phyloP scores from a whole-genome alignment of 1,140 invertebrate genomes.

The Drepana arcuata region DNA sequence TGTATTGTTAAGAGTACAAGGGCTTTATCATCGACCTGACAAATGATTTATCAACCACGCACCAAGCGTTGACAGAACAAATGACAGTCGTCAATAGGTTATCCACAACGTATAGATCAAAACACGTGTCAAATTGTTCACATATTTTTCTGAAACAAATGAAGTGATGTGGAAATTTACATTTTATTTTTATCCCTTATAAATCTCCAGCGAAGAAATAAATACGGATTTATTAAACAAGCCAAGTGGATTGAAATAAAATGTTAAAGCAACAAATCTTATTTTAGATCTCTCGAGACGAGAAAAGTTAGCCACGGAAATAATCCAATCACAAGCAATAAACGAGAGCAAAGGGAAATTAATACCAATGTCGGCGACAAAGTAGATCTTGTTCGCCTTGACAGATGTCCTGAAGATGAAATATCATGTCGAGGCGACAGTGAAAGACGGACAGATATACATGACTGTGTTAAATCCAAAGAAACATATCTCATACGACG shows the following conservation, averaged over 20 bases:
- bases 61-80: conserved; percentile 35
- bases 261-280: conserved; percentile 23
- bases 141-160: background rate
- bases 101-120: conserved; percentile 37
- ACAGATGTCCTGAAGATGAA: conserved; percentile 49
- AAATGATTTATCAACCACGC: conserved; percentile 40
- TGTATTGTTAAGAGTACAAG: conserved; percentile 20
- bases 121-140: conserved; percentile 1
- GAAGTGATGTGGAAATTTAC: background rate
- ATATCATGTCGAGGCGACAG: conserved; percentile 32
- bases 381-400: conserved; percentile 41
- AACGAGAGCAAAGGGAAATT: conserved; percentile 42
- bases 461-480: conserved; percentile 11
- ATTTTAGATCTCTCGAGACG: conserved; percentile 34
- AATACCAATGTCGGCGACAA: conserved; percentile 39
- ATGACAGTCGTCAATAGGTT: conserved; percentile 32
- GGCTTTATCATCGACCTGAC: conserved; percentile 23
- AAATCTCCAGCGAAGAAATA: background rate
- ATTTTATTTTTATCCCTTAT: background rate
- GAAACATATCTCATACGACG: conserved; percentile 5
- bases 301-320: conserved; percentile 43
- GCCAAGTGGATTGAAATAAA: conserved; percentile 21
- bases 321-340: conserved; percentile 48
- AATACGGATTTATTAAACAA: conserved; percentile 5
- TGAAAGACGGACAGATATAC: conserved; percentile 7